These are phyloP conservation scores for Percopsis omiscomaycus DNA, from an alignment of 2,797 vertebrate species.

Conservation along the genomic window DNA sequence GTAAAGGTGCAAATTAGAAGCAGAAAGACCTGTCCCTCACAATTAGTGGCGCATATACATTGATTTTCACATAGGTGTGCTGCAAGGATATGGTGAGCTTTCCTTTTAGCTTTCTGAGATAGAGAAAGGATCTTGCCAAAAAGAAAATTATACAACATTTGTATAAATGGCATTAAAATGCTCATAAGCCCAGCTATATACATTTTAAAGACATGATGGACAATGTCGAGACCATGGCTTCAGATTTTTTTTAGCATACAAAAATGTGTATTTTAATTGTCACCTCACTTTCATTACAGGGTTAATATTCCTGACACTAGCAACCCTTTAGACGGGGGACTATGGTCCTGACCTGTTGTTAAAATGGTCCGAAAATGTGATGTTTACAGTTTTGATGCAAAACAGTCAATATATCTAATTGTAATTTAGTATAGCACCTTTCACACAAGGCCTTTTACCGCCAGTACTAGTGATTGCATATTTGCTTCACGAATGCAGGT, in stretches of 20 bases:
- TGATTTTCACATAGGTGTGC: conserved; percentile 10
- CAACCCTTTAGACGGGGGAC: not conserved
- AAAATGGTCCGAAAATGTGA: not conserved
- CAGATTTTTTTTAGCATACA: not conserved
- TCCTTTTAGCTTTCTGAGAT: conserved; percentile 12
- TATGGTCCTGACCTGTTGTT: not conserved
- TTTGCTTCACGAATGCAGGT: conserved; percentile 58
- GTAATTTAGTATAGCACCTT: conserved; percentile 54
- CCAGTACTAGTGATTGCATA: conserved; percentile 49
- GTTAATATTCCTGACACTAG: not conserved
- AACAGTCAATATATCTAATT: conserved; percentile 13
- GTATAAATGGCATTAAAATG: not conserved
- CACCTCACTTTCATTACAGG: not conserved
- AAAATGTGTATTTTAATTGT: not conserved
- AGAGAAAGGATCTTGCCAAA: not conserved
- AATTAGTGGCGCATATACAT: conserved; percentile 6
- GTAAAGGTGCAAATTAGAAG: conserved; percentile 19
- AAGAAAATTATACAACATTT: conserved; percentile 22
- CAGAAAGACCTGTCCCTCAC: conserved; percentile 36
- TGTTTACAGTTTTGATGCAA: conserved; percentile 26
- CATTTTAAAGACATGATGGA: not conserved
- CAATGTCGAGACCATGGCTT: not conserved
- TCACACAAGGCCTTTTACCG: conserved; percentile 57
- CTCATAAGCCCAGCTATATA: not conserved
- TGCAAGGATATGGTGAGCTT: conserved; percentile 13